Conservation (phyloP, 2,888 invertebrate genomes). For the Synanthedon formicaeformis region DNA sequence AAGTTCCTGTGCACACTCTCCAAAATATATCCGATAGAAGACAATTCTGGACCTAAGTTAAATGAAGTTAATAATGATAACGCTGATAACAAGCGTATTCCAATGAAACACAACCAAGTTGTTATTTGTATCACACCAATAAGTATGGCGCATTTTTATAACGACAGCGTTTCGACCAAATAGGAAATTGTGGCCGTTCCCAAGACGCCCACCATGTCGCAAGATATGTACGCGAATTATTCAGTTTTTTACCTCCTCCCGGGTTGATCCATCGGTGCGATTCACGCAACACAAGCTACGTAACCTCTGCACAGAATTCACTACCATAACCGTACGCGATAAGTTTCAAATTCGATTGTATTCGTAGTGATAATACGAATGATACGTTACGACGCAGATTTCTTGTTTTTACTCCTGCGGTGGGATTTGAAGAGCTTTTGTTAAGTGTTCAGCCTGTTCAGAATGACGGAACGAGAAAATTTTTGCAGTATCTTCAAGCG, state of each 20-base stretch:
- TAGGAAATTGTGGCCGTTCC: constrained; percentile 53
- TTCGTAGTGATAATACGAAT: constrained; percentile 16
- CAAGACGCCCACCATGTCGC: constrained; percentile 45
- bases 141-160: constrained; percentile 42
- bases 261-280: constrained; percentile 25
- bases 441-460: constrained; percentile 47
- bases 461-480: constrained; percentile 39
- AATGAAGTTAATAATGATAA: too few relatives aligned
- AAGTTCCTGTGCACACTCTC: too few relatives aligned
- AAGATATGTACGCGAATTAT: constrained; percentile 54
- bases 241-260: constrained; percentile 52
- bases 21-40: too few relatives aligned
- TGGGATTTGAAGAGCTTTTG: constrained; percentile 52
- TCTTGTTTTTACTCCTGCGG: constrained; percentile 52
- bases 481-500: constrained; percentile 15
- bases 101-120: neutral
- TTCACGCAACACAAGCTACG: constrained; percentile 23
- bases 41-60: too few relatives aligned
- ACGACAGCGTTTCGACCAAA: constrained; percentile 37
- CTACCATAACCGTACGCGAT: neutral
- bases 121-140: constrained; percentile 4
- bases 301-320: neutral
- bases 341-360: constrained; percentile 4
- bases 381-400: constrained; percentile 30
- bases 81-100: neutral